phyloP scores from a whole-genome alignment of 2,797 vertebrate species.

The Dryobates pubescens region DNA sequence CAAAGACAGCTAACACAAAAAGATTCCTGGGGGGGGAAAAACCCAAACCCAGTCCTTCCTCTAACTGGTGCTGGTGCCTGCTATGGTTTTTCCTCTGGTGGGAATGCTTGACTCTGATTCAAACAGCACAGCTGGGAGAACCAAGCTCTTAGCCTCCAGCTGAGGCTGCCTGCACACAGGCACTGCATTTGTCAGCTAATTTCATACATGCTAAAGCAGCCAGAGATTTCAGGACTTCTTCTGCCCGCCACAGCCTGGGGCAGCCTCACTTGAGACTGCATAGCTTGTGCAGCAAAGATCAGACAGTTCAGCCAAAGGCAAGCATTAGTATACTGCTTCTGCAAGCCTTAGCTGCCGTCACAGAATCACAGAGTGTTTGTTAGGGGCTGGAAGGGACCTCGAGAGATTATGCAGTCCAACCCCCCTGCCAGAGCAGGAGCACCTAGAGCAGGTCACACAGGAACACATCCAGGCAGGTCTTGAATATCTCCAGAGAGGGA shows the following conservation, averaged over 20 bases:
- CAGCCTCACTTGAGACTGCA: background rate
- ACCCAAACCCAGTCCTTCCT: background rate
- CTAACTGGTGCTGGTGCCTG: background rate
- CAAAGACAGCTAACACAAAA: background rate
- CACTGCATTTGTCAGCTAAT: background rate
- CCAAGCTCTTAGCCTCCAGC: background rate
- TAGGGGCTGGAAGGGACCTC: too few relatives aligned
- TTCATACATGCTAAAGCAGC: background rate
- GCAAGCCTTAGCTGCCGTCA: background rate
- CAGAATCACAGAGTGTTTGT: too few relatives aligned
- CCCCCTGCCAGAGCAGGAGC: too few relatives aligned
- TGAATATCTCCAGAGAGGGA: too few relatives aligned
- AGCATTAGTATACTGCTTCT: background rate
- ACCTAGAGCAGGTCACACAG: too few relatives aligned
- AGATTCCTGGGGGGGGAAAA: background rate
- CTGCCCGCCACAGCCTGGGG: background rate
- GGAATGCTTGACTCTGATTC: background rate
- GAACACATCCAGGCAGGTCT: too few relatives aligned
- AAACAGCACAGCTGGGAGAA: background rate
- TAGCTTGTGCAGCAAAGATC: background rate
- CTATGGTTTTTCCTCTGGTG: background rate
- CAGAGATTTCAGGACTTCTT: background rate
- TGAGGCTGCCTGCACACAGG: background rate
- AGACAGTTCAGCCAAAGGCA: slow-evolving; percentile 25
- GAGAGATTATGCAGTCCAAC: too few relatives aligned